Conservation (phyloP, 2,888 invertebrate species). For the Limnephilus marmoratus region DNA sequence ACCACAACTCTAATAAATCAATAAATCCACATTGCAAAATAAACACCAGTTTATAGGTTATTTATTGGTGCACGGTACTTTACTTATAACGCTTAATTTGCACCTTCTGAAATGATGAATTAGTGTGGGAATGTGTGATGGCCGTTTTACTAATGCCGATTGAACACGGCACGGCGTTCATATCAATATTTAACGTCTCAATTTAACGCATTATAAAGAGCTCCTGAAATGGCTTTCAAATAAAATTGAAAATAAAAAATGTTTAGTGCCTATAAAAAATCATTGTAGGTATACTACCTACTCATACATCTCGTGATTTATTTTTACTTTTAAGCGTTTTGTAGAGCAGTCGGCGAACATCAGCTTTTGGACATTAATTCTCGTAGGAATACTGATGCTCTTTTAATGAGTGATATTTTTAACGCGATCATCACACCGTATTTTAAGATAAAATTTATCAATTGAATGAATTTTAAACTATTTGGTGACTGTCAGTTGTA, state of each 20-base stretch:
- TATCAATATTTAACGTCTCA: conserved; percentile 55
- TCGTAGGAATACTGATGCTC: not conserved
- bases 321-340: conserved; percentile 44
- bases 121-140: conserved; percentile 44
- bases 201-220: conserved; percentile 54
- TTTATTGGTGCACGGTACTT: conserved; percentile 50
- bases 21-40: conserved; percentile 40
- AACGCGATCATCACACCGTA: not conserved
- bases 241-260: conserved; percentile 54
- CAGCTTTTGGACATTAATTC: not conserved
- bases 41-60: conserved; percentile 56
- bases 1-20: not conserved
- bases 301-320: conserved; percentile 30
- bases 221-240: conserved; percentile 54
- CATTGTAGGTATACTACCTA: conserved; percentile 42
- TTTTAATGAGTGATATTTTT: not conserved
- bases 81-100: conserved; percentile 46
- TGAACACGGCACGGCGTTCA: conserved; percentile 39
- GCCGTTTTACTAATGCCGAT: conserved; percentile 46
- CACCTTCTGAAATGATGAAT: conserved; percentile 50
- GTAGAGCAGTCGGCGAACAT: conserved; percentile 28
- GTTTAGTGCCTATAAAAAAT: conserved; percentile 54
- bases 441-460: not conserved
- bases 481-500: not conserved
- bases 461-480: not conserved